Evolutionary conservation across 2,888 invertebrate species (phyloP).

Genomic region (Campoletis raptor): DNA sequence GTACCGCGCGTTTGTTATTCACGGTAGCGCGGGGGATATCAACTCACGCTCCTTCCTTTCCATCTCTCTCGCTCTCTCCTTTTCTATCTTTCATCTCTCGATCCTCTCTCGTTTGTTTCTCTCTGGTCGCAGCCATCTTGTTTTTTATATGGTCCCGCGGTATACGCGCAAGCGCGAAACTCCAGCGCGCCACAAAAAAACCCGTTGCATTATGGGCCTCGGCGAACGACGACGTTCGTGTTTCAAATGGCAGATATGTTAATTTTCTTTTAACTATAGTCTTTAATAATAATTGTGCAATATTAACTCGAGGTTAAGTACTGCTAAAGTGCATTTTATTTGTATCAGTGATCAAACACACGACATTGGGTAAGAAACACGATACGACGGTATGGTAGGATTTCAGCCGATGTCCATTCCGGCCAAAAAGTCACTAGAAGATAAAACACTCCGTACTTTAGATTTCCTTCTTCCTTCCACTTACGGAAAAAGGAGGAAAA

Average conservation of each 20-base stretch:
- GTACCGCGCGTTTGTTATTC: constrained; percentile 78
- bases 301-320: neutral
- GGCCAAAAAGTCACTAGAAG: too few relatives aligned
- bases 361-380: neutral
- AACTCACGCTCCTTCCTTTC: neutral
- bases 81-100: constrained; percentile 47
- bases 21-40: constrained; percentile 66
- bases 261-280: neutral
- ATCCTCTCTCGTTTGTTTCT: constrained; percentile 80
- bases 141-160: constrained; percentile 76
- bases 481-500: too few relatives aligned
- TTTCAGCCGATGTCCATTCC: too few relatives aligned
- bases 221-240: neutral
- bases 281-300: neutral
- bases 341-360: neutral
- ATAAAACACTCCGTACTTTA: too few relatives aligned
- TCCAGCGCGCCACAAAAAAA: constrained; percentile 62
- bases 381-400: too few relatives aligned
- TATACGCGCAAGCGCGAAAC: constrained; percentile 70
- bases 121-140: constrained; percentile 78
- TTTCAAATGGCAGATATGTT: neutral
- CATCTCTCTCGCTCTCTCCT: neutral
- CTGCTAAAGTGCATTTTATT: constrained; percentile 1
- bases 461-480: too few relatives aligned
- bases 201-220: constrained; percentile 61